Evolutionary conservation across 2,888 invertebrate species (phyloP).

Genomic region (Cynaeus angustus): DNA sequence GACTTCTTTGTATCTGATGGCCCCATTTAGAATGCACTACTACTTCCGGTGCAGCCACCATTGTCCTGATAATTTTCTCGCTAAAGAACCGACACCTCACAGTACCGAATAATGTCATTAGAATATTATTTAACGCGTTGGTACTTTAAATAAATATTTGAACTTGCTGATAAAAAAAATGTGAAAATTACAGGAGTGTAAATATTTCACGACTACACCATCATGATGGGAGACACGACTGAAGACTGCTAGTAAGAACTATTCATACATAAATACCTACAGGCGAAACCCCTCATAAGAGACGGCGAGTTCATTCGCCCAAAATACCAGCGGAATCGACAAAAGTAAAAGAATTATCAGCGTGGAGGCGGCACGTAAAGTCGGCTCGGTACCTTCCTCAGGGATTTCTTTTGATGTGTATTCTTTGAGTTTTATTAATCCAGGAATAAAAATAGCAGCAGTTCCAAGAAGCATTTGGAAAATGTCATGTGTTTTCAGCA

Average conservation of each 20-base stretch:
- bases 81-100: slow-evolving; percentile 16
- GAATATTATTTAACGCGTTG: slow-evolving; percentile 1
- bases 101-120: slow-evolving; percentile 38
- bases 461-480: not conserved
- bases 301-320: slow-evolving; percentile 62
- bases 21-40: slow-evolving; percentile 42
- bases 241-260: slow-evolving; percentile 48
- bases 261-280: slow-evolving; percentile 62
- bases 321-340: slow-evolving; percentile 55
- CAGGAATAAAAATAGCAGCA: not conserved
- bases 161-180: slow-evolving; percentile 18
- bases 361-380: slow-evolving; percentile 29
- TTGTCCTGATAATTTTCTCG: slow-evolving; percentile 50
- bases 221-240: slow-evolving; percentile 31
- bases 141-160: slow-evolving; percentile 29
- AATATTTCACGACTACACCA: slow-evolving; percentile 8
- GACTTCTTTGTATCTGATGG: slow-evolving; percentile 52
- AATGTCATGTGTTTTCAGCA: too few species aligned
- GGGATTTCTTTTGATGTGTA: slow-evolving; percentile 1
- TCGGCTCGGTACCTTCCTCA: slow-evolving; percentile 8
- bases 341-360: slow-evolving; percentile 32
- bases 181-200: not conserved
- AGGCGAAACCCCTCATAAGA: slow-evolving; percentile 55
- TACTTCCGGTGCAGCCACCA: slow-evolving; percentile 58
- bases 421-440: slow-evolving; percentile 8